Percentiles rank a stretch among this genome's conserved stretches.
phyloP scores from a whole-genome alignment of 2,113 vertebrate species.

The Alces alces region DNA sequence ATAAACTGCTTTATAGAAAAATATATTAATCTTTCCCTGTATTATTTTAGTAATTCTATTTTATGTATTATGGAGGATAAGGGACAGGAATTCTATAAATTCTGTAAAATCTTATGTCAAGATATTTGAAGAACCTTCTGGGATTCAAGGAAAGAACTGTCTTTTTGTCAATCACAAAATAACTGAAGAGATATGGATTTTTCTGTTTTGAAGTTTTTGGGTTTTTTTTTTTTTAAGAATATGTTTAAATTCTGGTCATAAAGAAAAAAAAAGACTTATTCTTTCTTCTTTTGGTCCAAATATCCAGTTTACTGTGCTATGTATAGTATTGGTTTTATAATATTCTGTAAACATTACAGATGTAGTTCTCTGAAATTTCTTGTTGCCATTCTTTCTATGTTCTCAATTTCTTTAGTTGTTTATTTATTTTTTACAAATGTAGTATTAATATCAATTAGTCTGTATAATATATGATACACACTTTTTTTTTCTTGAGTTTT shows the following conservation, averaged over 20 bases:
- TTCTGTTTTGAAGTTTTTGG: not conserved
- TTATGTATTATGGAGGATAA: not conserved
- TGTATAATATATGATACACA: not conserved
- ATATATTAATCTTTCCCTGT: not conserved
- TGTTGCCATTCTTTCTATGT: not conserved
- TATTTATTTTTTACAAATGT: not conserved
- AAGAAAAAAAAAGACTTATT: not conserved
- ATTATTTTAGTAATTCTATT: not conserved
- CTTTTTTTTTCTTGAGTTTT: not conserved
- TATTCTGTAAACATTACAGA: not conserved
- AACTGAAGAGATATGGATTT: not conserved
- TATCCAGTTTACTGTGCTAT: not conserved
- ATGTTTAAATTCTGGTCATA: not conserved
- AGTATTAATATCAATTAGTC: not conserved
- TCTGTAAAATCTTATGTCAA: not conserved
- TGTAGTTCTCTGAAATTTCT: not conserved
- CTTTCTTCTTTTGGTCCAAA: not conserved
- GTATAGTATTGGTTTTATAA: not conserved
- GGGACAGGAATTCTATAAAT: not conserved
- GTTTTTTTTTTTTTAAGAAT: not conserved
- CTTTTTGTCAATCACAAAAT: conserved; percentile 18
- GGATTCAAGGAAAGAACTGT: not conserved
- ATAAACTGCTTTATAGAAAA: not conserved
- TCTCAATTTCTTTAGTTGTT: not conserved
- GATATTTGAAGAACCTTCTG: not conserved